A percentile compares a stretch with the other conserved stretches of the same genome.
These are phyloP conservation scores for Sebastes itinus DNA, from an alignment of 2,797 vertebrate species.

Conservation along the genomic window DNA sequence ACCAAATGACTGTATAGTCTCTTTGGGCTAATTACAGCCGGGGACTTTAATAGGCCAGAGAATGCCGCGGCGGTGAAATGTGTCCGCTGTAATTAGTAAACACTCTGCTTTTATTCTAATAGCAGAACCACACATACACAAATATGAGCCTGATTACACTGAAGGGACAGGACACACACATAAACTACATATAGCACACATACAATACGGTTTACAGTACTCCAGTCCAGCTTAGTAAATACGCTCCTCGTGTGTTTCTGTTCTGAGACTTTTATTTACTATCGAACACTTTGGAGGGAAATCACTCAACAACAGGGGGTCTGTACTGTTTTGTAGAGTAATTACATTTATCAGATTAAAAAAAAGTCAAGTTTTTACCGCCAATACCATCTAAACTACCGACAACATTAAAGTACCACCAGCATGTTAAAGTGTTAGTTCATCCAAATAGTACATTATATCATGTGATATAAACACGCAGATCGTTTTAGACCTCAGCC, in stretches of 20 bases:
- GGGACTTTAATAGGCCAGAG: conserved; percentile 21
- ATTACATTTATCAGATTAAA: not conserved
- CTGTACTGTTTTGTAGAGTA: not conserved
- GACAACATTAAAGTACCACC: too few species aligned
- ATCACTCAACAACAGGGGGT: not conserved
- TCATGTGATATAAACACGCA: too few species aligned
- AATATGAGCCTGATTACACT: not conserved
- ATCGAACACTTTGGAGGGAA: not conserved
- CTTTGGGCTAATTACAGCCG: conserved; percentile 17
- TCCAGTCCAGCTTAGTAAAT: not conserved
- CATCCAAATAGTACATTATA: too few species aligned
- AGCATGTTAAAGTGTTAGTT: too few species aligned
- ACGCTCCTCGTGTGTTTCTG: not conserved
- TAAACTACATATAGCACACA: not conserved
- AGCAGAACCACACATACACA: not conserved
- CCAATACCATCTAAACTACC: too few species aligned
- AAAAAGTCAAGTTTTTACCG: not conserved
- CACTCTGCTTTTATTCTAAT: conserved; percentile 15
- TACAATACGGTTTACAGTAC: not conserved
- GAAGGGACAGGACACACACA: not conserved
- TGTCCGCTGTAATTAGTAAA: conserved; percentile 27
- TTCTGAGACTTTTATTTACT: not conserved
- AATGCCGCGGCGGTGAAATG: conserved; percentile 19
- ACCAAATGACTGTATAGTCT: not conserved
- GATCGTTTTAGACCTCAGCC: too few species aligned